phyloP scores from a whole-genome alignment of 1,140 invertebrate genomes.

The Rhizoglyphus robini region DNA sequence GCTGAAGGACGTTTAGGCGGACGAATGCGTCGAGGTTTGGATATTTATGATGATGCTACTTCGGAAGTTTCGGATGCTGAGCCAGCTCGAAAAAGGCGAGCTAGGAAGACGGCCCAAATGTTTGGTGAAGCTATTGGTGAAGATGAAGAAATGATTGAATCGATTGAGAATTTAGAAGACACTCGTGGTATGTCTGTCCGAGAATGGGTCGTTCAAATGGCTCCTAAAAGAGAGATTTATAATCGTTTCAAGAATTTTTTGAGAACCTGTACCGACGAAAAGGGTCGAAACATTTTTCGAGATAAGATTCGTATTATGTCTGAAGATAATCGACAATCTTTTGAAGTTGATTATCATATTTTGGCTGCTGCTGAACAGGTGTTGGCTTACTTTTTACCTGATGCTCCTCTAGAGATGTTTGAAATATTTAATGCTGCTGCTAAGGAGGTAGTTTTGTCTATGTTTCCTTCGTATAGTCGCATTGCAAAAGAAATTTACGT shows the following conservation, averaged over 20 bases:
- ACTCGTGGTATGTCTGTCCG: slow-evolving; percentile 56
- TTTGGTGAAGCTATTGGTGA: slow-evolving; percentile 49
- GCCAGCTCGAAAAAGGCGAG: not conserved
- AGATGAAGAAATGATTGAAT: slow-evolving; percentile 68
- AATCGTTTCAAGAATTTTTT: slow-evolving; percentile 94
- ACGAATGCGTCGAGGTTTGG: slow-evolving; percentile 50
- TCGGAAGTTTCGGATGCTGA: not conserved
- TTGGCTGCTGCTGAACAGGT: slow-evolving; percentile 79
- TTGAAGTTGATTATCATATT: slow-evolving; percentile 83
- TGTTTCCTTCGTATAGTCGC: slow-evolving; percentile 89
- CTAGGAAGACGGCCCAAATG: not conserved
- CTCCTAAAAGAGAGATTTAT: slow-evolving; percentile 86
- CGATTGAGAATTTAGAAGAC: slow-evolving; percentile 95
- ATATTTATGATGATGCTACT: slow-evolving; percentile 24
- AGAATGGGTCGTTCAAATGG: slow-evolving; percentile 92
- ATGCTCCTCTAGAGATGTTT: slow-evolving; percentile 90
- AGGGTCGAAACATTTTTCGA: slow-evolving; percentile 75
- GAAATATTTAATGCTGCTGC: slow-evolving; percentile 89
- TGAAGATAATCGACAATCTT: slow-evolving; percentile 62
- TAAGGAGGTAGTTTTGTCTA: slow-evolving; percentile 80
- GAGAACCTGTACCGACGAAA: slow-evolving; percentile 69
- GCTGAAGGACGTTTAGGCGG: slow-evolving; percentile 58
- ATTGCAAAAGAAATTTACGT: slow-evolving; percentile 87
- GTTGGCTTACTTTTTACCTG: slow-evolving; percentile 88
- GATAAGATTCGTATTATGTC: slow-evolving; percentile 90